Percentiles rank a stretch among this genome's conserved stretches.
Evolutionary conservation across 2,888 invertebrate genomes (phyloP).

Genomic region (Orthosia incerta): DNA sequence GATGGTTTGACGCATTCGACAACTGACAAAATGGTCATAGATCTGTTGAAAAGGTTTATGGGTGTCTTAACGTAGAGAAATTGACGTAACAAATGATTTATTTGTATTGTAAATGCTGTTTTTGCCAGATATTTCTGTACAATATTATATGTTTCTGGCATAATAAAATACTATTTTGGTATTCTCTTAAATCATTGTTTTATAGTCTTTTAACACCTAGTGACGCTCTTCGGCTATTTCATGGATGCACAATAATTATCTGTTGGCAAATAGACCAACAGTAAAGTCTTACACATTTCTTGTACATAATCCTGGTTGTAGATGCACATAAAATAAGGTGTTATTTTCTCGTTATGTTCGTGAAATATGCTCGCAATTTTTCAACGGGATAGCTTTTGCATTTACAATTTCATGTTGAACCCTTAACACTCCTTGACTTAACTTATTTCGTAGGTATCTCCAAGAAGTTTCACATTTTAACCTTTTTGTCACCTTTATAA

Average conservation of each 20-base stretch:
- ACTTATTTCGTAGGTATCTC: constrained; percentile 4
- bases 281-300: constrained; percentile 2
- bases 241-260: constrained; percentile 11
- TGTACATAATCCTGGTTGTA: constrained; percentile 6
- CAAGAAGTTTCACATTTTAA: not conserved
- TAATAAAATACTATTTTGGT: constrained; percentile 29
- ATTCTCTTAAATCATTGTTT: constrained; percentile 10
- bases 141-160: constrained; percentile 17
- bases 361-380: constrained; percentile 33
- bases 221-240: not conserved
- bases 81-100: constrained; percentile 42
- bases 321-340: constrained; percentile 18
- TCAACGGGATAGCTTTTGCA: constrained; percentile 16
- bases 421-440: constrained; percentile 15
- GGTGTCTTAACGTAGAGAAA: constrained; percentile 23
- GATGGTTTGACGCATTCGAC: constrained; percentile 41
- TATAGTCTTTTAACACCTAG: constrained; percentile 8
- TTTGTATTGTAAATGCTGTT: constrained; percentile 10
- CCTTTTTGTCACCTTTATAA: too few relatives aligned
- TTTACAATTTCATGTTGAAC: constrained; percentile 28
- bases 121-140: constrained; percentile 23
- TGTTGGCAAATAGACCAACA: not conserved
- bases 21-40: constrained; percentile 47
- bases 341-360: constrained; percentile 28
- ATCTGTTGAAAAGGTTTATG: constrained; percentile 49